Evolutionary conservation across 2,113 vertebrate species (phyloP).

Genomic region (Ailurus styani): DNA sequence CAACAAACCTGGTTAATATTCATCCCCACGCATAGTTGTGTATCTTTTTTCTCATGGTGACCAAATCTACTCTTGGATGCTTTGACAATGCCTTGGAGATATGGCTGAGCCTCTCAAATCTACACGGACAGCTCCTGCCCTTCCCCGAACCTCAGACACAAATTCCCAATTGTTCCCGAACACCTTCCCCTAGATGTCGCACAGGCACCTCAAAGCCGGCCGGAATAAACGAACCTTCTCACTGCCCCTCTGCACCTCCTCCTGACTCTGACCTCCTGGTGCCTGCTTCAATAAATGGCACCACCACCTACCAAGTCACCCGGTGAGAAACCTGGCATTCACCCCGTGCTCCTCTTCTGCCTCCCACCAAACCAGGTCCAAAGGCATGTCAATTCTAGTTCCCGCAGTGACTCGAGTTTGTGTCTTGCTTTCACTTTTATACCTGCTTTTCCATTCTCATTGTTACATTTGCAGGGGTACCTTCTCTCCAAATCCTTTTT

Average conservation of each 20-base stretch:
- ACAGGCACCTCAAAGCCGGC: background rate
- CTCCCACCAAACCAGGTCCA: background rate
- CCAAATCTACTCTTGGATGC: background rate
- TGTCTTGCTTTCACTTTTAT: background rate
- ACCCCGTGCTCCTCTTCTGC: background rate
- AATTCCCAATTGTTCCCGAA: background rate
- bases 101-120: background rate
- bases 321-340: background rate
- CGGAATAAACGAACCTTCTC: no score
- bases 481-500: no score
- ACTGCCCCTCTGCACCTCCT: background rate
- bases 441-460: background rate
- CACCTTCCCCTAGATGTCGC: background rate
- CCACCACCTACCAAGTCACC: background rate
- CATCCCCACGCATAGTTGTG: rapidly evolving
- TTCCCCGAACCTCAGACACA: background rate
- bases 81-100: background rate
- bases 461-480: background rate
- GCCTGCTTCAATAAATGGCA: background rate
- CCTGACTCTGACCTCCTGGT: background rate
- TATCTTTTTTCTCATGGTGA: background rate
- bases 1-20: no score
- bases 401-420: background rate
- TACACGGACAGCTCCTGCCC: background rate
- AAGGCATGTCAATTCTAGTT: background rate